Evolutionary conservation across 2,888 invertebrate genomes (phyloP), one percentile per base, ranked within the genome.

Genomic region (Amphipoea lucens): DNA sequence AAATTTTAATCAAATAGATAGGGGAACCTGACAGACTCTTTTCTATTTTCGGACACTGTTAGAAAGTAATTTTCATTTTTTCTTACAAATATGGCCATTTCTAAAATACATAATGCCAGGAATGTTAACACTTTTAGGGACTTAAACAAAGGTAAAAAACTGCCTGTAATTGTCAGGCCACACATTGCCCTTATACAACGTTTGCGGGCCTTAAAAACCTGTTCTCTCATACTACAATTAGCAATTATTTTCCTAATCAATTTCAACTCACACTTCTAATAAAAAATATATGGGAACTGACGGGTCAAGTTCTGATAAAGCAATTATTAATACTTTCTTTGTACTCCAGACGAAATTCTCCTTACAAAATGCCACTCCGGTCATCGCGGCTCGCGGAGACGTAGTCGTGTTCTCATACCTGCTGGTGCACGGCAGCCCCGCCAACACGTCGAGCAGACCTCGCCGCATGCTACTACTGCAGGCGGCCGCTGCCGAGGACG

Each of bases 321-420:
- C 51, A 23, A 23, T 23, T 23, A 23, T n/a, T 9, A 29, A 29
- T 3, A 4, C 6, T 12, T 45, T 60, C 0, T n/a, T 67, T 74
- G 20, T 6, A 63, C 91, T 90, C 1, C 93, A 97, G 96, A 92
- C 89, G 57, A 93, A 95, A 87, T 97, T 95, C 87, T 96, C 97
- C 0, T 90, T 97, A 12, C 94, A 95, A 20, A 93, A 93, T 9
- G 97, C 97, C 0, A 95, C 94, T 0, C 97, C 97, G 0, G 95
- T 97, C 3, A 84, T 93, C 1, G 97, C 97, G 0, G 96, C 95
- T 68, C 95, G 96, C 12, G 97, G 97, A 0, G 97, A 97, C 79
- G 92, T 97, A n/a, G 94, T 97, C 2, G 92, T 97, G 40, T 97
- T 97, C 91, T 97, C 97, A 0, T 97, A 97, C 89, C 93, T 97